Conservation (phyloP, 2,113 vertebrate genomes). For the Lamprotornis superbus region DNA sequence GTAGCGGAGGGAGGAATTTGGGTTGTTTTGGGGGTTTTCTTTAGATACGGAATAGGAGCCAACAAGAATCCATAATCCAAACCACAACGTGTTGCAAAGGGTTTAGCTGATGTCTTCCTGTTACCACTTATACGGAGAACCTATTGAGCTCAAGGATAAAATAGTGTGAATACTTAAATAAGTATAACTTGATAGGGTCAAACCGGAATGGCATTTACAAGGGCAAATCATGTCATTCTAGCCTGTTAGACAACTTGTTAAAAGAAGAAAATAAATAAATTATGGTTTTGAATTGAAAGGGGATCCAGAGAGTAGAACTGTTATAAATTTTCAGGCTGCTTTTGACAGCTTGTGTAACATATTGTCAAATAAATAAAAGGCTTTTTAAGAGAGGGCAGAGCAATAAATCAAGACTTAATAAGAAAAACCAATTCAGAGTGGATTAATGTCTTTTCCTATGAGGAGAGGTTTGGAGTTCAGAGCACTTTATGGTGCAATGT, state of each 20-base stretch:
- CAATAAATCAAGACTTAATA: not conserved
- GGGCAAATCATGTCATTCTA: conserved; percentile 15
- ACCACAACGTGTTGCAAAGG: not conserved
- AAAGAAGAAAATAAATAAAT: not conserved
- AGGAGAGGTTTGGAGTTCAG: not conserved
- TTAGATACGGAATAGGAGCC: not conserved
- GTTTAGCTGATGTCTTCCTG: not conserved
- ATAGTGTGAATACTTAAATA: conserved; percentile 31
- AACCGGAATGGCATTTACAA: conserved; percentile 35
- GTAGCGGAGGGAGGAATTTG: not conserved
- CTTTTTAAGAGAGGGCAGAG: not conserved
- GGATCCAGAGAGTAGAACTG: not conserved
- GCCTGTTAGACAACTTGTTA: not conserved
- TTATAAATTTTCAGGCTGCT: not conserved
- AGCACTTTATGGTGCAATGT: not conserved
- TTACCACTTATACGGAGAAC: not conserved
- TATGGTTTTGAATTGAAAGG: not conserved
- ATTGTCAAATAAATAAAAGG: not conserved
- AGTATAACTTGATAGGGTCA: conserved; percentile 52
- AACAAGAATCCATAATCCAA: not conserved
- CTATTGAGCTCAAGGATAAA: not conserved
- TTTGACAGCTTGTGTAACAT: not conserved
- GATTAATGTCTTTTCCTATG: not conserved
- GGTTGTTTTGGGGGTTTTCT: not conserved
- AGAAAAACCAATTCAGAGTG: not conserved